Evolutionary conservation across 2,113 vertebrate species (phyloP).

Genomic region (Leucopsar rothschildi): DNA sequence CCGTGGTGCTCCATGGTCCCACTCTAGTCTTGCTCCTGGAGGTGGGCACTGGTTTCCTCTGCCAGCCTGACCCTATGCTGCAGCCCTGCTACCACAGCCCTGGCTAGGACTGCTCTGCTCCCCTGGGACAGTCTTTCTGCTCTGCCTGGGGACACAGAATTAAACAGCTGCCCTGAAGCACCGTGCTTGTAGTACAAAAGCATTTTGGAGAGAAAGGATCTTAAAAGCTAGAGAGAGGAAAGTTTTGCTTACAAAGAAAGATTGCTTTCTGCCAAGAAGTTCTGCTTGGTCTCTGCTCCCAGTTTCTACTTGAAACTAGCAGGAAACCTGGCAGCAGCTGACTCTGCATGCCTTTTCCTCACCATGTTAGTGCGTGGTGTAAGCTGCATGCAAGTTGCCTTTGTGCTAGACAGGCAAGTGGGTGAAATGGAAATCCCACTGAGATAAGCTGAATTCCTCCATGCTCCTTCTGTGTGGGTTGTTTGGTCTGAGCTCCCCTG

Average conservation of each 20-base stretch:
- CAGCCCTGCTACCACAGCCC: not conserved
- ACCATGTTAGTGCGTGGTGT: not conserved
- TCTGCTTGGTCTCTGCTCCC: not conserved
- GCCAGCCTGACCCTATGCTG: not conserved
- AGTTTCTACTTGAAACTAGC: not conserved
- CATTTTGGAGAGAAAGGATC: not conserved
- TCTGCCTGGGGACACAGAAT: not conserved
- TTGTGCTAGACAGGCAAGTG: not conserved
- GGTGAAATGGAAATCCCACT: not conserved
- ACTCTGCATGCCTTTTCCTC: not conserved
- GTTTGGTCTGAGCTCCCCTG: not conserved
- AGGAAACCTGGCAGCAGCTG: not conserved
- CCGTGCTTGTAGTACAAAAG: not conserved
- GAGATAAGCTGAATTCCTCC: not conserved
- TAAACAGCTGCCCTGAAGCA: not conserved
- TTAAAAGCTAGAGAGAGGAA: not conserved
- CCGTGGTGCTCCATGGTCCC: not conserved
- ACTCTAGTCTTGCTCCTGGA: not conserved
- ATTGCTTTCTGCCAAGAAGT: not conserved
- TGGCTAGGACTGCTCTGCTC: not conserved
- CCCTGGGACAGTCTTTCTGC: not conserved
- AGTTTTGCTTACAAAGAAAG: not conserved
- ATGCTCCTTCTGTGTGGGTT: not conserved
- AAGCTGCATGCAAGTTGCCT: not conserved
- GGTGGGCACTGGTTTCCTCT: not conserved